These are phyloP conservation scores for Lumbricus terrestris DNA, from an alignment of 2,888 invertebrate species.

Conservation along the genomic window DNA sequence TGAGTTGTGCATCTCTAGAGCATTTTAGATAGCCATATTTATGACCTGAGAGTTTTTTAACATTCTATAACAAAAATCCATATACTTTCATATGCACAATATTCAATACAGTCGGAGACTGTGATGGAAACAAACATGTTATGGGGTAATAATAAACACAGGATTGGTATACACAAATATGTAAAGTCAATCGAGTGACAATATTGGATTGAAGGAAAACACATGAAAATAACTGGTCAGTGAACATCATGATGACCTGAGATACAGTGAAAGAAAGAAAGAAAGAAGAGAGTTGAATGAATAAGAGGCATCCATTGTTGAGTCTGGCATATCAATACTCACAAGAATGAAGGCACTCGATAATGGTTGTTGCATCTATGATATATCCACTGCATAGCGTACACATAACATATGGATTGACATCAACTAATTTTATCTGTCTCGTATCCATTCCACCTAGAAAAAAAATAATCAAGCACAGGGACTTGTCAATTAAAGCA, in stretches of 20 bases:
- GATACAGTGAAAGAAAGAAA: neutral
- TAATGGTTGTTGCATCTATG: slow-evolving; percentile 33
- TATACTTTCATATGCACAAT: neutral
- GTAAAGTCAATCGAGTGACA: no score
- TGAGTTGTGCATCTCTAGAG: neutral
- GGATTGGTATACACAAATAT: neutral
- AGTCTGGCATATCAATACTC: slow-evolving; percentile 9
- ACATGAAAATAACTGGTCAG: neutral
- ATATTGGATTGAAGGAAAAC: no score
- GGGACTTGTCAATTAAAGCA: neutral
- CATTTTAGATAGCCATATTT: neutral
- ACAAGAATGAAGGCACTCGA: slow-evolving; percentile 36
- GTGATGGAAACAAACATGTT: neutral
- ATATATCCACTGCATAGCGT: slow-evolving; percentile 34
- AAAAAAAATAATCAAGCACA: neutral
- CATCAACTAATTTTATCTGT: slow-evolving; percentile 9
- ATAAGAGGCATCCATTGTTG: neutral
- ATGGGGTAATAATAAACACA: neutral
- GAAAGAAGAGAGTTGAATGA: neutral
- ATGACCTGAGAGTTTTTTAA: neutral
- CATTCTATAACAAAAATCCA: neutral
- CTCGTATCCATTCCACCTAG: neutral
- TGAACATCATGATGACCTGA: neutral
- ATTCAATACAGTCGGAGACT: neutral
- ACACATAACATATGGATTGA: slow-evolving; percentile 33